phyloP scores from a whole-genome alignment of 2,797 vertebrate species.

The Sebastes oblongus region DNA sequence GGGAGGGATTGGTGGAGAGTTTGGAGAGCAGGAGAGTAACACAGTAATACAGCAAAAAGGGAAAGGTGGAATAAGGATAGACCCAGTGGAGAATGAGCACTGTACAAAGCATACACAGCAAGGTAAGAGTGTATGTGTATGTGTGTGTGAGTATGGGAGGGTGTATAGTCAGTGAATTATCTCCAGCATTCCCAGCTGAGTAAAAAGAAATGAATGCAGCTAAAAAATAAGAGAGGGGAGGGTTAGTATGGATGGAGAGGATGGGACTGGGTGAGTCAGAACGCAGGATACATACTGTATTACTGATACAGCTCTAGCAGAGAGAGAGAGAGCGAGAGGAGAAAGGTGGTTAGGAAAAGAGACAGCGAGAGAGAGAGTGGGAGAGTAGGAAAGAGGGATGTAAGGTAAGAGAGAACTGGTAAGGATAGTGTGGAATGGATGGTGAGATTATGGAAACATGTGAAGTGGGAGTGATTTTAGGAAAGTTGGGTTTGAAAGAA shows the following conservation, averaged over 20 bases:
- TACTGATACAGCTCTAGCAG: not conserved
- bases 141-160: not conserved
- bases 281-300: not conserved
- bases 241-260: not conserved
- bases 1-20: not conserved
- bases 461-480: not conserved
- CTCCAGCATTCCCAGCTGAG: constrained; percentile 9
- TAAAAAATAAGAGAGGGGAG: constrained; percentile 16
- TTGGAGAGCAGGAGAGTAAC: constrained; percentile 15
- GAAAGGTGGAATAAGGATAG: constrained; percentile 17
- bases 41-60: constrained; percentile 14
- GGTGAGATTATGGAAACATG: not conserved
- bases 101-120: constrained; percentile 22
- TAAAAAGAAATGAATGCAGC: constrained; percentile 14
- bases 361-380: not conserved
- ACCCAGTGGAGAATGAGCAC: constrained; percentile 5
- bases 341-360: not conserved
- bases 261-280: not conserved
- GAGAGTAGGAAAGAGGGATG: not conserved
- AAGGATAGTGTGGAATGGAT: not conserved
- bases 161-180: constrained; percentile 20
- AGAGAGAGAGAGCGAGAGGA: not conserved
- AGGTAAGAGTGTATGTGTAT: constrained; percentile 9
- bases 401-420: not conserved
- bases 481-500: not conserved